Conservation (phyloP, 2,113 vertebrate genomes). For the Neopipo cinnamomea region DNA sequence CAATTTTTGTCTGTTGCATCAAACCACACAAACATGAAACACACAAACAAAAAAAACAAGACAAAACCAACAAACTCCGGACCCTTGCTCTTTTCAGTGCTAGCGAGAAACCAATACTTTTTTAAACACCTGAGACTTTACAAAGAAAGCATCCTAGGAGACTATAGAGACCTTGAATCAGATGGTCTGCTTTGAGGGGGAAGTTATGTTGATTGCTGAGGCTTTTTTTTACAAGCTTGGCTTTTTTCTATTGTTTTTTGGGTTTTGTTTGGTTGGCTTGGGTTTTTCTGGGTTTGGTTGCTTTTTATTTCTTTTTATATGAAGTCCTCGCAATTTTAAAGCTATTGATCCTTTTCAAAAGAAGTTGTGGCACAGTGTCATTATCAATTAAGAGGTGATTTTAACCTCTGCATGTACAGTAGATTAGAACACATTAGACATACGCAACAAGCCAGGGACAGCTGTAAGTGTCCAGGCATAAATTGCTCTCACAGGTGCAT, state of each 20-base stretch:
- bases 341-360: neutral
- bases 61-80: accelerated
- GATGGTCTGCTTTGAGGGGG: neutral
- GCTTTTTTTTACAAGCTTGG: accelerated
- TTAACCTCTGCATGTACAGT: neutral
- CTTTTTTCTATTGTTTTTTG: neutral
- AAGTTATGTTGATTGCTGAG: neutral
- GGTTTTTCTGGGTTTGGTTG: neutral
- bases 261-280: neutral
- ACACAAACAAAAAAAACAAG: neutral
- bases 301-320: neutral
- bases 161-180: neutral
- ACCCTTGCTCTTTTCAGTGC: neutral
- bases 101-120: neutral
- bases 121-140: accelerated
- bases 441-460: accelerated
- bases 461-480: neutral
- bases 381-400: neutral
- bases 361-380: accelerated
- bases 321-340: neutral
- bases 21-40: neutral
- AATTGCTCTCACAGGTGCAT: neutral
- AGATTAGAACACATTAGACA: neutral
- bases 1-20: neutral
- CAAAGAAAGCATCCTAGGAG: neutral